Conservation (phyloP, 2,113 vertebrate genomes). For the Sula dactylatra region DNA sequence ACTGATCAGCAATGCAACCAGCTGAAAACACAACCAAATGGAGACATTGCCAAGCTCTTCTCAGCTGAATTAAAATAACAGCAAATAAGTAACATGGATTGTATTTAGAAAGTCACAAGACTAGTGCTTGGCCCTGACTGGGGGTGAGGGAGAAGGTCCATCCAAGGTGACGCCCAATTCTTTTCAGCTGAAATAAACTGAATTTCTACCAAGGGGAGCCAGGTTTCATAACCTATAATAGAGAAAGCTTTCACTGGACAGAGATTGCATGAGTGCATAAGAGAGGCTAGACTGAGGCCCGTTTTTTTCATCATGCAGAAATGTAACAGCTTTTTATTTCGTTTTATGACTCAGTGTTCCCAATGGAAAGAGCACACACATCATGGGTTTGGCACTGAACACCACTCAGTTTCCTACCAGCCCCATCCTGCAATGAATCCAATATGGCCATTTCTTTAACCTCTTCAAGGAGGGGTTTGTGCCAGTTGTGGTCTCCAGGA, state of each 20-base stretch:
- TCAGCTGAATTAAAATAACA: neutral
- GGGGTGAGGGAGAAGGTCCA: neutral
- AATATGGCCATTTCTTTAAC: neutral
- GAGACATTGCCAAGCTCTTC: neutral
- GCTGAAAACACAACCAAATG: neutral
- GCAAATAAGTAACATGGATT: neutral
- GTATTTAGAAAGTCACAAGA: neutral
- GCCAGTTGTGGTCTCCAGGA: neutral
- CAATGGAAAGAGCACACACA: slow-evolving; percentile 22
- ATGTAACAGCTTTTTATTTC: neutral
- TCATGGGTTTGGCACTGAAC: slow-evolving; percentile 12
- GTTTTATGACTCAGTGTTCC: slow-evolving; percentile 47
- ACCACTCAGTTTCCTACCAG: neutral
- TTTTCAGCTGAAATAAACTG: slow-evolving; percentile 20
- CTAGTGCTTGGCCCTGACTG: neutral
- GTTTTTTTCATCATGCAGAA: neutral
- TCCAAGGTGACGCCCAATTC: slow-evolving; percentile 28
- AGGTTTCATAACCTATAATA: slow-evolving; percentile 9
- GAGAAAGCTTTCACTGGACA: neutral
- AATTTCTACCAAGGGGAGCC: neutral
- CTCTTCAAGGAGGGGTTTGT: neutral
- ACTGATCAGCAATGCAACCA: neutral
- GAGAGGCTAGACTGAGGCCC: neutral
- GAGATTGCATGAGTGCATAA: neutral
- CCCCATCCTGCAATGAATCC: neutral